Base-by-base conservation (phyloP, 1,140 invertebrate species). In the Hyposmocoma kahamanoa region DNA sequence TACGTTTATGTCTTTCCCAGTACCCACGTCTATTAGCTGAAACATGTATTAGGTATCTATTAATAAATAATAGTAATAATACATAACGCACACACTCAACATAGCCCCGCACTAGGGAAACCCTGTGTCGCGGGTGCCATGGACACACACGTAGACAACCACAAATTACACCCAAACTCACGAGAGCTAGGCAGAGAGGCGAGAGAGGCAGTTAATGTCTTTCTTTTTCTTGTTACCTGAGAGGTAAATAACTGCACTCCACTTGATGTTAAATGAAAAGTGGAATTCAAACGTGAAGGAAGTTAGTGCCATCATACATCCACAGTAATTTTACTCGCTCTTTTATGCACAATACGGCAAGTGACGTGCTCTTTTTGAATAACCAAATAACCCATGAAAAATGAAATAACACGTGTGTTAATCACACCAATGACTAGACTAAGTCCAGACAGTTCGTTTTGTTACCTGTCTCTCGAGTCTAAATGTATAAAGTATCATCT, bases 1-100 rank as follows among this genome's bases (percentile, higher is more conserved):
- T 34, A 44, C 48, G 8, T n/a, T 3, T 9, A 50, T 28, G 38
- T 50, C 48, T 34, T 44, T 3, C 6, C 10, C 13, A 2, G 48
- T 50, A 10, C 19, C 26, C 10, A 39, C 11, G 11, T 50, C 42
- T 4, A 50, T 19, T 32, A 50, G 4, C 48, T 50, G 48, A 22
- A 50, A 50, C 20, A 20, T 6, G 24, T 28, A 28, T 6, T 6
- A 28, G 5, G 5, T 28, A 28, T 6, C 6, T 6, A 28, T 28
- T 28, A 28, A 28, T 28, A 6, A 28, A 6, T 6, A 28, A 6
- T 6, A 11, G 11, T 11, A 28, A 28, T 6, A 28, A 28, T n/a
- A n/a, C n/a, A n/a, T n/a, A n/a, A n/a, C n/a, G n/a, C n/a, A n/a
- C n/a, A n/a, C n/a, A n/a, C n/a, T n/a, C n/a, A n/a, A n/a, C n/a